Percentiles rank a stretch among this genome's conserved stretches.
Evolutionary conservation across 2,888 invertebrate genomes (phyloP).

Genomic region (Clivina fossor): DNA sequence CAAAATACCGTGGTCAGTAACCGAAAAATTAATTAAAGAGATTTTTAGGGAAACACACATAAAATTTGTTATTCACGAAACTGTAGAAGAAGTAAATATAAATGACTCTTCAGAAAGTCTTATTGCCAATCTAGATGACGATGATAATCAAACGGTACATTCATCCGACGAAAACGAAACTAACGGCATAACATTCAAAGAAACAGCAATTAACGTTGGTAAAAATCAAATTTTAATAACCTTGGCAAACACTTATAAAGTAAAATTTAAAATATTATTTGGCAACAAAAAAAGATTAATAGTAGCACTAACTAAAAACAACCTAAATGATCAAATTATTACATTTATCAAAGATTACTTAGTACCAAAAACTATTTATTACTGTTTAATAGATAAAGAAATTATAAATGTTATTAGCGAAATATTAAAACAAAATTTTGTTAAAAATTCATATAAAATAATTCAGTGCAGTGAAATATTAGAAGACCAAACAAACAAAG

Average conservation of each 20-base stretch:
- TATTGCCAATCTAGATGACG: conserved; percentile 12
- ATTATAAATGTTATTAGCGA: conserved; percentile 4
- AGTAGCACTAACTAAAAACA: conserved; percentile 9
- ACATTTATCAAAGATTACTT: conserved; percentile 14
- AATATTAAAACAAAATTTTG: conserved; percentile 4
- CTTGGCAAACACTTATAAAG: conserved; percentile 17
- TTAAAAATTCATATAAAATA: conserved; percentile 4
- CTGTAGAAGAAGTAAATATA: conserved; percentile 8
- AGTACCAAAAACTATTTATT: conserved; percentile 3
- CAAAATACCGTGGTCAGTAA: neutral
- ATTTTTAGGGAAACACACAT: conserved; percentile 20
- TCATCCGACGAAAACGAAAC: conserved; percentile 18
- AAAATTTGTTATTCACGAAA: conserved; percentile 16
- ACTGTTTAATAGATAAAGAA: conserved; percentile 12
- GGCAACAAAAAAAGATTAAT: conserved; percentile 13
- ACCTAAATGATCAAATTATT: conserved; percentile 13
- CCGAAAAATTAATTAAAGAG: conserved; percentile 11
- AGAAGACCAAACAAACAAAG: conserved; percentile 4
- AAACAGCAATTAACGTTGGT: conserved; percentile 11
- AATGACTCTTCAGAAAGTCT: conserved; percentile 19
- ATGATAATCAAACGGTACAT: conserved; percentile 11
- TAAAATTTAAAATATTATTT: conserved; percentile 6
- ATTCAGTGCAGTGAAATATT: conserved; percentile 14
- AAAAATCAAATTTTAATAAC: conserved; percentile 18
- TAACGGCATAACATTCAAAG: conserved; percentile 15